Base-by-base conservation (phyloP, 92 coral and sea anemone species). In the Epizoanthus scotinus region DNA sequence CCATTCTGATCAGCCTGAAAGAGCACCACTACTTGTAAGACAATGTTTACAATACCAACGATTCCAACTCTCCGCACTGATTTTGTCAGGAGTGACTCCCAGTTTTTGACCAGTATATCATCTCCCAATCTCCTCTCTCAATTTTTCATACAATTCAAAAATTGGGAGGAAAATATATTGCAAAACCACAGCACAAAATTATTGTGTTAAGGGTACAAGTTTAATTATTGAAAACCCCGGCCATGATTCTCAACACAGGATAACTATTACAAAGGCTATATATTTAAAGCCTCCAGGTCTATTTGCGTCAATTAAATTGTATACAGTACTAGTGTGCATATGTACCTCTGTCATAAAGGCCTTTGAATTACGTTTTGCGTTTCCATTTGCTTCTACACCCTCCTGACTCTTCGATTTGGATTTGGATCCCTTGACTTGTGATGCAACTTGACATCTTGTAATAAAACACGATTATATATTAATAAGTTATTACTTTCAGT, bases 341-440 rank as follows among this genome's bases (percentile, higher is more conserved):
- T 42, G 61, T 84, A 82, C 96, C 93, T 91, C 91, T 6, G 96
- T 89, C 71, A 86, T 29, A 15, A 91, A 91, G 21, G 96, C 87
- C 55, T 83, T 94, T 19, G 65, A 77, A 20, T 49, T 63, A 68
- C 59, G 40, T 22, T 29, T 77, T 29, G 6, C 83, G 19, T 67
- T 42, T 18, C 77, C 80, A 15, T 78, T 79, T 27, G 73, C 61
- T 1, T 73, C 87, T 5, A 59, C 85, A 42, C 82, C 80, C 58
- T 83, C 91, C 66, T 82, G 88, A 50, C 8, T 78, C 27, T 31
- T 74, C n/a, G 34, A 61, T 58, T 31, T 73, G 28, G 59, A 47
- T 47, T 69, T 69, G 18, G 78, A 25, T 59, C 68, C 81, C 56
- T 67, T 55, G 15, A 75, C 47, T 36, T 60, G 53, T 20, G 81